Base-by-base conservation (phyloP, 1,140 invertebrate genomes). In the Magallana ariakensis region DNA sequence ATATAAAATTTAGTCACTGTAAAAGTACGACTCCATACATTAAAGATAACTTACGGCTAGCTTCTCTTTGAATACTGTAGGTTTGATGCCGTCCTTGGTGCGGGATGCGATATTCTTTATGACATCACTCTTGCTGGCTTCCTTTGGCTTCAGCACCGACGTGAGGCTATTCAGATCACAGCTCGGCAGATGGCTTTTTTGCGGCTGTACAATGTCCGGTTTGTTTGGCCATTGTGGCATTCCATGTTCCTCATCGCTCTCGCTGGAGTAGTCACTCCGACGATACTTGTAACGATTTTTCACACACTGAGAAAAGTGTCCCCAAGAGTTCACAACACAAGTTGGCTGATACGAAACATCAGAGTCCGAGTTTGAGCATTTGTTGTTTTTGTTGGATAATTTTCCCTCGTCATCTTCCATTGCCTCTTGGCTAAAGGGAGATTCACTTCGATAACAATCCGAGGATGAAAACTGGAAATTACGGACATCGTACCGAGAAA, bases 201-300 rank as follows among this genome's bases (percentile, higher is more conserved):
- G 89, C 6, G 53, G 55, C 56, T 84, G 55, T 11, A 33, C n/a
- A 10, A 56, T 57, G n/a, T 84, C 55, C 56, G 22, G 2, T 57
- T 33, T 58, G 15, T 60, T 57, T 33, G 22, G 82, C 55, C 54
- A 82, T n/a, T 84, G 53, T 8, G 54, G 26, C 56, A 60, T 33
- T 80, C 33, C 82, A 13, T 26, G 66, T 85, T 93, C 92, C 33
- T 92, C 92, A 10, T 93, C 92, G 90, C 92, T 93, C n/a, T 93
- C 92, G 90, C 92, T 93, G 9, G 91, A 92, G 86, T 93, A 92
- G 80, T 93, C 92, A 88, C 92, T 93, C 26, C 91, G 91, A 11
- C 92, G 89, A 70, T 92, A 93, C 87, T 92, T 93, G 85, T 93
- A 93, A 62, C 91, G 89, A 62, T 91, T 92, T 54, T 89, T 75